Evolutionary conservation across 2,113 vertebrate species (phyloP), one percentile per base, ranked within the genome.

Genomic region (Megaceryle torquata): DNA sequence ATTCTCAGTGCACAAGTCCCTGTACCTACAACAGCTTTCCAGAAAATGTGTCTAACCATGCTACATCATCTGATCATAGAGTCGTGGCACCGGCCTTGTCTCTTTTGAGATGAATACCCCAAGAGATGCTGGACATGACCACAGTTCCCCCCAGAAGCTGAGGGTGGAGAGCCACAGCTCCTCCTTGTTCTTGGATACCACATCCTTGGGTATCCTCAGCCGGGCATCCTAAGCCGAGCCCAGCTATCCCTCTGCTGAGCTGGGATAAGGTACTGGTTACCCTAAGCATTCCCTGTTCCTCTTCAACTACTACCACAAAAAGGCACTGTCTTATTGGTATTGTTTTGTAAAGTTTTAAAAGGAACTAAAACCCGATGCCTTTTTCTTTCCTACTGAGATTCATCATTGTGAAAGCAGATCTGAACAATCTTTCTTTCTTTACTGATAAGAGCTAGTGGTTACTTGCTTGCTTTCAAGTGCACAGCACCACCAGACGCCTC

Each of bases 31-130:
- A 46, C 13, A 83, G 37, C 37, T 63, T 13, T 15, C 5, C 7
- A 71, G 26, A 51, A 77, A 31, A 28, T 16, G 19, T 17, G 56
- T 88, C 53, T 22, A 35, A 15, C 39, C 2, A 0, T 3, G 24
- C 22, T 43, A 0, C 3, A 7, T 4, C 10, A 1, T 11, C 37
- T 31, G 39, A 39, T n/a, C 51, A 57, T 5, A 44, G 7, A 44
- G 53, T 61, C 24, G 29, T 0, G 0, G 43, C 63, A 68, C 29
- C 0, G 0, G 35, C 43, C 37, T 43, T 7, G 5, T 15, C 35
- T 50, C 46, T 33, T 41, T 35, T 4, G 6, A 41, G 54, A 3
- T 13, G 3, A 33, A 54, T 20, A 14, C 19, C 33, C 14, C 1
- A 2, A 46, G 10, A 51, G 37, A 54, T 44, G 57, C 37, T 18